A percentile compares a stretch with the other conserved stretches of the same genome.
Evolutionary conservation across 1,140 invertebrate genomes (phyloP).

Genomic region (Solen grandis): DNA sequence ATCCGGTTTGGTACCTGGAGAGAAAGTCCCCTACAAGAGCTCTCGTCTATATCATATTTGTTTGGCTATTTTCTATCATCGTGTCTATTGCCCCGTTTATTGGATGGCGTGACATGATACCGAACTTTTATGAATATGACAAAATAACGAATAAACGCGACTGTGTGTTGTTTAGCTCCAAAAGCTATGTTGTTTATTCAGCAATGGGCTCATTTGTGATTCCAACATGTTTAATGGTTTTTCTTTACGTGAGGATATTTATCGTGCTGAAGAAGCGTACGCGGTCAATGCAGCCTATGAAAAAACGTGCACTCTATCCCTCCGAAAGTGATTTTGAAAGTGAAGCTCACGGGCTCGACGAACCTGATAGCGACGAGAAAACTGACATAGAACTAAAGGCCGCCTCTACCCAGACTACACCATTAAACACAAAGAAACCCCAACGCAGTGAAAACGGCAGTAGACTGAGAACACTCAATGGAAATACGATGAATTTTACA

Average conservation of each 20-base stretch:
- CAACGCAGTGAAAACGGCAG: conserved; percentile 9
- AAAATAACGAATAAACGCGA: conserved; percentile 69
- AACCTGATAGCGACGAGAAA: conserved; percentile 55
- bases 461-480: neutral
- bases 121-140: conserved; percentile 72
- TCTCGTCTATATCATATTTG: conserved; percentile 78
- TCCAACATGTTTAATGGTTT: conserved; percentile 97
- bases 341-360: conserved; percentile 51
- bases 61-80: conserved; percentile 80
- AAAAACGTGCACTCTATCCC: conserved; percentile 48
- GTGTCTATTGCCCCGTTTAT: conserved; percentile 80
- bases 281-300: conserved; percentile 58
- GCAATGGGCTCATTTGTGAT: conserved; percentile 97
- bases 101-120: conserved; percentile 78
- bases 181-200: conserved; percentile 97
- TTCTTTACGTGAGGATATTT: conserved; percentile 98
- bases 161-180: conserved; percentile 80
- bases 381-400: conserved; percentile 45
- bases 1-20: conserved; percentile 81
- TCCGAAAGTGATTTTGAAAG: conserved; percentile 63
- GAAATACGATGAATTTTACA: neutral
- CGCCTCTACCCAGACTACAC: conserved; percentile 62
- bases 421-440: conserved; percentile 40
- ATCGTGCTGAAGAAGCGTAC: conserved; percentile 82
- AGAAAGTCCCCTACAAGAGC: conserved; percentile 74